phyloP scores from a whole-genome alignment of 2,888 invertebrate genomes.

The Chrysina gloriosa region DNA sequence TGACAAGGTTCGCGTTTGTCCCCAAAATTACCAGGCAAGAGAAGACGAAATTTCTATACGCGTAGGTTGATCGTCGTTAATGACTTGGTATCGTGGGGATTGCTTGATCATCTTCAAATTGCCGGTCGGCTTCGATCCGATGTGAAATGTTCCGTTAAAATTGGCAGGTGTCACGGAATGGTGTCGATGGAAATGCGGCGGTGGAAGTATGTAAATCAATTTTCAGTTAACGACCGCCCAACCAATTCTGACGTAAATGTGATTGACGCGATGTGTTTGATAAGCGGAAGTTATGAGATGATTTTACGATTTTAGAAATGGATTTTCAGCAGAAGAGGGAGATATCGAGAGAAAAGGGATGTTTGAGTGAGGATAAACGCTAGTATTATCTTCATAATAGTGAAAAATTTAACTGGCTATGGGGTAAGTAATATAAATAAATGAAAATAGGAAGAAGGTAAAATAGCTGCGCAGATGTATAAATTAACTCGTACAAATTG shows the following conservation, averaged over 20 bases:
- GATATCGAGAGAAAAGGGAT: too few species aligned
- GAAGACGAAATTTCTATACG: neutral
- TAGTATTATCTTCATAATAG: too few species aligned
- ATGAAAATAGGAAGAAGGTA: too few species aligned
- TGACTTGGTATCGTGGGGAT: conserved; percentile 11
- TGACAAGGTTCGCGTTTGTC: neutral
- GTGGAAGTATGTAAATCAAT: conserved; percentile 22
- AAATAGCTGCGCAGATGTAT: too few species aligned
- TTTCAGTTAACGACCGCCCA: neutral
- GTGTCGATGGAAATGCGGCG: too few species aligned
- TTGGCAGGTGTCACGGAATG: conserved; percentile 21
- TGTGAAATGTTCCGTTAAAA: conserved; percentile 4
- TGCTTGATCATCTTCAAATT: conserved; percentile 5
- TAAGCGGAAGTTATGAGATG: neutral
- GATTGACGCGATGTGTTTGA: conserved; percentile 7
- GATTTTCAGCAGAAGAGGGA: too few species aligned
- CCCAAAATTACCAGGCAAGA: neutral
- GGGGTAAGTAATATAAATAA: too few species aligned
- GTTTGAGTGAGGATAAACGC: too few species aligned
- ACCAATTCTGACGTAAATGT: neutral
- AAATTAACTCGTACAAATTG: too few species aligned
- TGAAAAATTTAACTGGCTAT: too few species aligned
- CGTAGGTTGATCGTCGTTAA: conserved; percentile 11
- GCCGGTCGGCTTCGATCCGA: neutral
- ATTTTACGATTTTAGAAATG: too few species aligned